A percentile compares a stretch with the other conserved stretches of the same genome.
These are phyloP conservation scores for Spizella passerina DNA, from an alignment of 2,797 vertebrate genomes.

Conservation along the genomic window DNA sequence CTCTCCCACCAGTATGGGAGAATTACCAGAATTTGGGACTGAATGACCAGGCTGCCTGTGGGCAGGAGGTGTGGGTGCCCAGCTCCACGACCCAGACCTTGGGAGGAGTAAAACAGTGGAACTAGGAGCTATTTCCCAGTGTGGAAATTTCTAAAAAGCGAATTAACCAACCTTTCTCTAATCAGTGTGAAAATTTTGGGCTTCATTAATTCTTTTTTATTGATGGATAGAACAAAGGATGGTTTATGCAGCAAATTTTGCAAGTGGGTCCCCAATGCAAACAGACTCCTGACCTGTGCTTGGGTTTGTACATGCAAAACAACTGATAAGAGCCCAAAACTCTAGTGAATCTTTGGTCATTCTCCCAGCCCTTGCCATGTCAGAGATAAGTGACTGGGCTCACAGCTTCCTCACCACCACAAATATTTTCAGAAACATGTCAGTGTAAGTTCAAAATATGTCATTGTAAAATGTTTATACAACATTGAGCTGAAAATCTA, in stretches of 20 bases:
- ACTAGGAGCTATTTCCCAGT: neutral
- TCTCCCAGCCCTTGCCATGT: neutral
- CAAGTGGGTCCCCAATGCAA: neutral
- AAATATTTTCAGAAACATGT: conserved; percentile 15
- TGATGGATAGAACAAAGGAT: neutral
- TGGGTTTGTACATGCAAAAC: conserved; percentile 5
- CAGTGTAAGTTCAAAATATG: conserved; percentile 34
- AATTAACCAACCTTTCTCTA: neutral
- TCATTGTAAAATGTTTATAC: conserved; percentile 48
- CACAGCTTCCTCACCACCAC: neutral
- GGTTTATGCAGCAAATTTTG: neutral
- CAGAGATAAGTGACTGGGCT: conserved; percentile 7
- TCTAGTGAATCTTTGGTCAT: neutral
- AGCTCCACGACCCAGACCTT: neutral
- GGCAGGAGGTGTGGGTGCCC: neutral
- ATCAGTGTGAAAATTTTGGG: neutral
- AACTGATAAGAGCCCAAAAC: neutral
- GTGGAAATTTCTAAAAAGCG: neutral
- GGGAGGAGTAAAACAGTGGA: neutral
- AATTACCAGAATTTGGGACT: neutral
- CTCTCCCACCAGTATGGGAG: rapidly evolving
- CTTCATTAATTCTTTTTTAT: neutral
- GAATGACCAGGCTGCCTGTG: rapidly evolving
- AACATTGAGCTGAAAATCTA: conserved; percentile 42
- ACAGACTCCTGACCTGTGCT: neutral